A percentile compares a stretch with the other conserved stretches of the same genome.
Evolutionary conservation across 1,140 invertebrate species (phyloP).

Genomic region (Bombus consobrinus): DNA sequence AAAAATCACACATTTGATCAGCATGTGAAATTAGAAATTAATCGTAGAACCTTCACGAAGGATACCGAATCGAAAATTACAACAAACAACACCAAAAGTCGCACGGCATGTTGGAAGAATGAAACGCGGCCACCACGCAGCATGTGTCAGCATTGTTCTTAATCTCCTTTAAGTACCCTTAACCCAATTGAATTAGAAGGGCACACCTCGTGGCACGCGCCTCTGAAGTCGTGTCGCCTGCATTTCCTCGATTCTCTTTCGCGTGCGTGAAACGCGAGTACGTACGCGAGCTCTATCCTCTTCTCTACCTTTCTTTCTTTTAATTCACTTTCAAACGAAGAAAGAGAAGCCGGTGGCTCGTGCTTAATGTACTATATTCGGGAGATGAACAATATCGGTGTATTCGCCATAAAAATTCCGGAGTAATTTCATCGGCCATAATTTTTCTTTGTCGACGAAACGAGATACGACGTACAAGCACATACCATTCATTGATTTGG

Average conservation of each 20-base stretch:
- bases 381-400: slow-evolving; percentile 32
- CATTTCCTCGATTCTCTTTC: slow-evolving; percentile 49
- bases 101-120: background rate
- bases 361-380: slow-evolving; percentile 28
- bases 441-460: background rate
- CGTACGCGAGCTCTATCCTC: background rate
- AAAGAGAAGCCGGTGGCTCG: background rate
- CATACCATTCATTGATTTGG: background rate
- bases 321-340: background rate
- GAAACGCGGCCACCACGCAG: slow-evolving; percentile 46
- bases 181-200: slow-evolving; percentile 81
- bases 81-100: slow-evolving; percentile 17
- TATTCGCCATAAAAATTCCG: slow-evolving; percentile 21
- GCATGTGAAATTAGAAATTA: background rate
- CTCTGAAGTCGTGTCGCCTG: slow-evolving; percentile 12
- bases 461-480: background rate
- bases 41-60: background rate
- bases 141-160: slow-evolving; percentile 79
- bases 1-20: background rate
- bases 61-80: background rate
- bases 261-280: slow-evolving; percentile 31
- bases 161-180: slow-evolving; percentile 80
- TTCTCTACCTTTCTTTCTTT: background rate
- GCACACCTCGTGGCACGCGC: slow-evolving; percentile 56
- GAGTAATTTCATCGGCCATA: background rate